A percentile compares a stretch with the other conserved stretches of the same genome.
phyloP scores from a whole-genome alignment of 2,113 vertebrate species.

The Cavia porcellus region DNA sequence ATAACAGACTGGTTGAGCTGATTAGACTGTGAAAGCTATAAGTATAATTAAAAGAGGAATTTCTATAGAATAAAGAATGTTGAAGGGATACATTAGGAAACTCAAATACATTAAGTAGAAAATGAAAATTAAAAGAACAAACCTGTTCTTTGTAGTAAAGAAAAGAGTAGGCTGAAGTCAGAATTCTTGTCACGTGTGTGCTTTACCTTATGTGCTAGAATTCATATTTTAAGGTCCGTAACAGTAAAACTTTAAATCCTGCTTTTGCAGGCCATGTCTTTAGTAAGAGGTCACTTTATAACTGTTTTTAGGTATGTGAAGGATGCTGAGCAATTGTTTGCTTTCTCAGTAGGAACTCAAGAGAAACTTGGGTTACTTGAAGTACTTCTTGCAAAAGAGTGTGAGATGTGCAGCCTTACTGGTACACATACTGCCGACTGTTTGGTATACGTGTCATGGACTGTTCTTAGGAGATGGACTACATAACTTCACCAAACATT shows the following conservation, averaged over 20 bases:
- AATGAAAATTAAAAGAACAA: not conserved
- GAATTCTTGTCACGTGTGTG: not conserved
- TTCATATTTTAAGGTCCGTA: conserved; percentile 37
- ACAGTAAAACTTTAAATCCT: not conserved
- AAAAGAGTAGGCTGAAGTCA: not conserved
- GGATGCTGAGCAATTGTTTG: not conserved
- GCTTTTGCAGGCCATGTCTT: not conserved
- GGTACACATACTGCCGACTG: not conserved
- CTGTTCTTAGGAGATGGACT: not conserved
- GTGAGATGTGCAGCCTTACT: not conserved
- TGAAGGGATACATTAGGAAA: not conserved
- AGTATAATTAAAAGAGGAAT: conserved; percentile 30
- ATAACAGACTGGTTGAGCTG: not conserved
- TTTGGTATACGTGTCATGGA: not conserved
- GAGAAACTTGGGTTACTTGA: not conserved
- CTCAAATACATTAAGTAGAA: not conserved
- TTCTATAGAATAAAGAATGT: conserved; percentile 22
- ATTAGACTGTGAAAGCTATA: not conserved
- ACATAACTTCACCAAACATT: not conserved
- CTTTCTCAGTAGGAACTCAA: conserved; percentile 21
- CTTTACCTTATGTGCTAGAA: not conserved
- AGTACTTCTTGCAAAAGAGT: not conserved
- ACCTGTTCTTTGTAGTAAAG: not conserved
- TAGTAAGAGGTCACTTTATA: conserved; percentile 24
- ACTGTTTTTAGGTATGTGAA: not conserved